Evolutionary conservation across 2,888 invertebrate species (phyloP), one percentile per base, ranked within the genome.

Genomic region (Sthenelais limicola): DNA sequence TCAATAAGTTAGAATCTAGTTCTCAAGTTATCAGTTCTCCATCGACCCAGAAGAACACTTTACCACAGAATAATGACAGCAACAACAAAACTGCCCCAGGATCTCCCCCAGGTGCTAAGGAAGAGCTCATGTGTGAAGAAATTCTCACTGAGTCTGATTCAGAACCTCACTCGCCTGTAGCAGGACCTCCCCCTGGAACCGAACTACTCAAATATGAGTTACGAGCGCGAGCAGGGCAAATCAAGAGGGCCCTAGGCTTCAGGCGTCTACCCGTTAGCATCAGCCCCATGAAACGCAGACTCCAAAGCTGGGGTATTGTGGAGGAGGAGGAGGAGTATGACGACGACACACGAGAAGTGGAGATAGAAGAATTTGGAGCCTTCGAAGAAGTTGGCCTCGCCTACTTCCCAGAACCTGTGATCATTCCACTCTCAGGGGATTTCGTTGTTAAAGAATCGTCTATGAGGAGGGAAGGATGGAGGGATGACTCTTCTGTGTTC

Each of bases 111-210:
- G n/a, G n/a, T n/a, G n/a, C n/a, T n/a, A n/a, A n/a, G 1, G 73
- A 68, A 2, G 71, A 73, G 18, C 62, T 76, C 24, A 43, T 76
- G 9, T 76, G 76, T 67, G 38, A 70, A n/a, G 76, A 76, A 52
- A 51, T 51, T 24, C 69, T 76, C 54, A 21, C 51, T 2, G 76
- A 76, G 66, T 74, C 72, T 15, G 76, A 76, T 43, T 68, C 68
- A 4, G 51, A 52, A 12, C 74, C 74, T 32, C 33, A 21, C n/a
- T 73, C 74, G 4, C 73, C 75, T 21, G 51, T 35, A 21, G 68
- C 49, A 7, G 32, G 43, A 38, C 15, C 56, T n/a, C 74, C 74
- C 0, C 48, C 58, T 0, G 72, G 67, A 3, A 70, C 76, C 5
- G 74, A 74, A 30, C 58, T 72, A 7, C 71, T 76, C 3, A 68